These are phyloP conservation scores for Hesperia comma DNA, from an alignment of 2,888 invertebrate species.

Conservation along the genomic window DNA sequence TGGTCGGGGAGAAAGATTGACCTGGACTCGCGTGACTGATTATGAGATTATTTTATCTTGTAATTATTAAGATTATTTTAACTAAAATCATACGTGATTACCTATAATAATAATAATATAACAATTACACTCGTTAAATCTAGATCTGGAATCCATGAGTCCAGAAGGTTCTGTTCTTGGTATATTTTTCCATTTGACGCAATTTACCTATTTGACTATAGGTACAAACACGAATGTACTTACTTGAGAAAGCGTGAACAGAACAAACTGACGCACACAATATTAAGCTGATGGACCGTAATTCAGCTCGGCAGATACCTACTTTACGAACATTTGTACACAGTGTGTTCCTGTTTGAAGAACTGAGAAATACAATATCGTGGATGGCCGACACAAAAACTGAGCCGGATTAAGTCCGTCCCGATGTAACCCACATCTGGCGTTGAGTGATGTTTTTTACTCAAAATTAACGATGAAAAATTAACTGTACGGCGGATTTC, in stretches of 20 bases:
- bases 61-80: too few relatives aligned
- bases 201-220: too few relatives aligned
- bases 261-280: neutral
- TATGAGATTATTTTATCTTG: too few relatives aligned
- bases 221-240: too few relatives aligned
- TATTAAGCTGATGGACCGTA: neutral
- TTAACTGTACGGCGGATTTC: neutral
- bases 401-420: neutral
- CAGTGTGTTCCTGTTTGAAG: neutral
- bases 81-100: too few relatives aligned
- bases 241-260: neutral
- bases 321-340: slow-evolving; percentile 1
- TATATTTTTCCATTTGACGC: too few relatives aligned
- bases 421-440: neutral
- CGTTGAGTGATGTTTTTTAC: slow-evolving; percentile 1
- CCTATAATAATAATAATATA: too few relatives aligned
- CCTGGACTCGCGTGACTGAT: too few relatives aligned
- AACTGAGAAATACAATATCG: neutral
- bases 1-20: too few relatives aligned
- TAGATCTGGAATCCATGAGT: too few relatives aligned
- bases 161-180: too few relatives aligned
- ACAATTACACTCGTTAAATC: too few relatives aligned
- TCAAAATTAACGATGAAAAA: slow-evolving; percentile 1
- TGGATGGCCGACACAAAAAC: neutral
- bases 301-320: neutral